Base-by-base conservation (phyloP, 2,113 vertebrate species). In the Entelurus aequoreus region DNA sequence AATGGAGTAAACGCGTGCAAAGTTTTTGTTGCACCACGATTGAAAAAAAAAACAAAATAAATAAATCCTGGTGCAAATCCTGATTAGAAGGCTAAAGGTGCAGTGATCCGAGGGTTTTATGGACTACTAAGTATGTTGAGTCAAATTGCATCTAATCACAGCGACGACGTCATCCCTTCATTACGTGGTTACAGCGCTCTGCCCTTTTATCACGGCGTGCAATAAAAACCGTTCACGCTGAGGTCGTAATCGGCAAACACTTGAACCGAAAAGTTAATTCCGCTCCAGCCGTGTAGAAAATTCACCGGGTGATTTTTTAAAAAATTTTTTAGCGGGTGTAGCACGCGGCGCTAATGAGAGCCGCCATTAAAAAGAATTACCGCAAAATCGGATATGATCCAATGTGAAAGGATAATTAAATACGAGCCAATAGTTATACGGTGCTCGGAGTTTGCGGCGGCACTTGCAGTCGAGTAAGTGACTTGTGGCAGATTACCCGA, bases 171-270 rank as follows among this genome's bases (percentile, higher is more conserved):
- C 55, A 21, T 7, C 55, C 55, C 16, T 44, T 44, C 40, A 44
- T 13, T 19, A 57, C 16, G 40, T 57, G 55, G 16, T 44, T 44
- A 11, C 38, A 13, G 44, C 13, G 40, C 44, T 44, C 19, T 57
- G 55, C 55, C 16, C 38, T 44, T 44, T 57, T 40, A 57, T 57
- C 19, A 57, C 11, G 37, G 19, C 10, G 54, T 11, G 8, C 54
- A 21, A 19, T 21, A 57, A 21, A n/a, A 57, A 57, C 16, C 21
- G 44, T 57, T 44, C 38, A 19, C 16, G 40, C 5, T 4, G 16
- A 57, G 55, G 55, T 44, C 4, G 55, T 57, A 44, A 57, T 57
- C 55, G 7, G 14, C 54, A 57, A 57, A 57, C 55, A 21, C 19
- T 57, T 8, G 7, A 9, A 42, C 12, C 10, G 5, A 46, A 19